Evolutionary conservation across 1,140 invertebrate species (phyloP).

Genomic region (Tetranychus urticae): DNA sequence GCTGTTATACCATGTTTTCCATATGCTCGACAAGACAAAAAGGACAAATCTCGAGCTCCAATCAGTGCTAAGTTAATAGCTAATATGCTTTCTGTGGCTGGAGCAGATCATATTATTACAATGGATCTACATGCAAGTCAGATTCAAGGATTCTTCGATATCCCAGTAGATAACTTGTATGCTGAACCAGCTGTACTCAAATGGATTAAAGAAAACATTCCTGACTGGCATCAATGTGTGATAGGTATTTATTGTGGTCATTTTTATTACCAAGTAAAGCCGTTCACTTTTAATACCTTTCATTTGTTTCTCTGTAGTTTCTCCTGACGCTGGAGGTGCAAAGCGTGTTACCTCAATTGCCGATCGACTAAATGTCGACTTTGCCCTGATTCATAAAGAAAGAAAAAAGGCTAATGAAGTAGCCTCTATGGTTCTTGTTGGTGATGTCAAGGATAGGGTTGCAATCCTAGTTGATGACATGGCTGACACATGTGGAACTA

Average conservation of each 20-base stretch:
- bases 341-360: constrained; percentile 88
- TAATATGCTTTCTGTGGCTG: constrained; percentile 92
- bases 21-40: constrained; percentile 31
- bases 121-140: constrained; percentile 98
- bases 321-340: constrained; percentile 93
- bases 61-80: constrained; percentile 96
- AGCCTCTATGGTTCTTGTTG: constrained; percentile 92
- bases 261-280: too few relatives aligned
- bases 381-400: constrained; percentile 97
- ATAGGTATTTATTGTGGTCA: constrained; percentile 30
- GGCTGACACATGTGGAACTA: constrained; percentile 96
- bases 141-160: constrained; percentile 95
- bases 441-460: constrained; percentile 80
- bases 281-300: too few relatives aligned
- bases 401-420: constrained; percentile 89
- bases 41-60: constrained; percentile 56
- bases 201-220: constrained; percentile 95
- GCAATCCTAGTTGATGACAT: constrained; percentile 97
- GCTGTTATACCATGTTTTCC: constrained; percentile 97
- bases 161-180: constrained; percentile 95
- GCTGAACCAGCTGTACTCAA: constrained; percentile 89
- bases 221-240: constrained; percentile 87
- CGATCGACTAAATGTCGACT: constrained; percentile 86
- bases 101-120: constrained; percentile 92
- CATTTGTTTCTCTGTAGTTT: constrained; percentile 30